Conservation (phyloP, 2,797 vertebrate genomes). For the Basileuterus tristriatus region DNA sequence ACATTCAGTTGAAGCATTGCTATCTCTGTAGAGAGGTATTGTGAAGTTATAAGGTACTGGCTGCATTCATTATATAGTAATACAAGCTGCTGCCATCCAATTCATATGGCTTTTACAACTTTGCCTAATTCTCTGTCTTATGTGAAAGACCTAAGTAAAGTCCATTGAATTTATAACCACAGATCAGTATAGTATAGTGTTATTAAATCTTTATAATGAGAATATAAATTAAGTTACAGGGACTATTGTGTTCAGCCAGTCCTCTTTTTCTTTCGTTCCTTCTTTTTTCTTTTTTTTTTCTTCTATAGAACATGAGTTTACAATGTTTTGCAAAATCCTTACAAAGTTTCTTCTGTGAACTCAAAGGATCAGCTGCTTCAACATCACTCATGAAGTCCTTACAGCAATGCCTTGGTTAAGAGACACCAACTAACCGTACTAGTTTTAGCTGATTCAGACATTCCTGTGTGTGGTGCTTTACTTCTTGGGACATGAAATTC, state of each 20-base stretch:
- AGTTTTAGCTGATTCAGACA: neutral
- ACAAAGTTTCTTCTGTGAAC: neutral
- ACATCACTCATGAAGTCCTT: neutral
- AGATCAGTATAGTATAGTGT: neutral
- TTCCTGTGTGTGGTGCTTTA: neutral
- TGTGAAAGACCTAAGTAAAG: neutral
- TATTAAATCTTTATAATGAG: neutral
- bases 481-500: neutral
- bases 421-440: neutral
- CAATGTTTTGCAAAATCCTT: neutral
- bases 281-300: neutral
- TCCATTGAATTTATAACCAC: neutral
- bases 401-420: neutral
- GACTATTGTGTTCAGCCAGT: neutral
- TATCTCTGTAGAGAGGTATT: slow-evolving; percentile 35
- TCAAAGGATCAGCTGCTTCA: neutral
- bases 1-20: slow-evolving; percentile 22
- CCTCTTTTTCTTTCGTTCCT: neutral
- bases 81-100: slow-evolving; percentile 17
- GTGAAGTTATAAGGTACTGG: neutral
- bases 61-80: slow-evolving; percentile 23
- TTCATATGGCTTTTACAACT: neutral
- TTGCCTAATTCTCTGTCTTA: neutral
- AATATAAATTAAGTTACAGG: neutral
- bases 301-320: neutral